Base-by-base conservation (phyloP, 1,140 invertebrate genomes). In the Neoseiulus cucumeris region DNA sequence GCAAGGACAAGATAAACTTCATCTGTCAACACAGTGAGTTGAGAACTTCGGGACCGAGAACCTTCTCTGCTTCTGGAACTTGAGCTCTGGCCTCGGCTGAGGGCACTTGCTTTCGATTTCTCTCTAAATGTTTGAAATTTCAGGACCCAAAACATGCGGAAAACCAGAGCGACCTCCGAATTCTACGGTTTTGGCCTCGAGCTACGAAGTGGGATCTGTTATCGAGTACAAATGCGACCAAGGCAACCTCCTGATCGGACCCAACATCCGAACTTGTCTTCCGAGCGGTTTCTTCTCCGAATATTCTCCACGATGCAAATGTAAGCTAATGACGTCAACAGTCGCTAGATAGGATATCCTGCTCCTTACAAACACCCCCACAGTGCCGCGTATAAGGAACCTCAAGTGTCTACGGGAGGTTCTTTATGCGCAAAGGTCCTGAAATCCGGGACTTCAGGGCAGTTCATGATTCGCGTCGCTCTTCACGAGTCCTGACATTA, bases 281-380 rank as follows among this genome's bases (percentile, higher is more conserved):
- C 85, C 90, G 66, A 91, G 87, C 14, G 90, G 91, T 68, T 92
- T 93, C 76, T 93, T 91, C 73, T 89, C 89, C 70, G 89, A 92
- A 75, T 91, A 91, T 73, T 87, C 89, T 29, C 89, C 90, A 2
- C 87, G 90, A 41, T 94, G 90, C 75, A 89, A 89, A 83, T 83
- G 89, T 92, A 79, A 85, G 83, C 76, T 4, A 42, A n/a, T 28
- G 66, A 39, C 9, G n/a, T n/a, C n/a, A n/a, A n/a, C n/a, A n/a
- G n/a, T n/a, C n/a, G n/a, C n/a, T n/a, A n/a, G n/a, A n/a, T n/a
- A n/a, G n/a, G n/a, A n/a, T n/a, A n/a, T n/a, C n/a, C n/a, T n/a
- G n/a, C n/a, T n/a, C n/a, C n/a, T n/a, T n/a, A n/a, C n/a, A n/a
- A n/a, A n/a, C n/a, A n/a, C n/a, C n/a, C n/a, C n/a, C n/a, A n/a